Evolutionary conservation across 1,140 invertebrate genomes (phyloP), one percentile per base, ranked within the genome.

Genomic region (Drosophila lowei): DNA sequence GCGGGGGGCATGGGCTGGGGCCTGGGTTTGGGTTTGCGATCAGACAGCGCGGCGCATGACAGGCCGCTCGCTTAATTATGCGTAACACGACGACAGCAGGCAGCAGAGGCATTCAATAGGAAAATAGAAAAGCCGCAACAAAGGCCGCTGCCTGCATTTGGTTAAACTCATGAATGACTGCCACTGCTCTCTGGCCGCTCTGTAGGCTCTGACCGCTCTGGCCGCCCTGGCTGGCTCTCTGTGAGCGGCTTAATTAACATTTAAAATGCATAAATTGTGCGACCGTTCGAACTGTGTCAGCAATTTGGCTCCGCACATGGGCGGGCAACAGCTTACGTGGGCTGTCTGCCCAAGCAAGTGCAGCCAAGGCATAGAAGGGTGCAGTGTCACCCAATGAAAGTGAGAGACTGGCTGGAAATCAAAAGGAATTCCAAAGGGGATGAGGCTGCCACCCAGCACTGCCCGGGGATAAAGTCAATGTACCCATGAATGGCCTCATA

Each of bases 41-140:
- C 83, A 78, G 81, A 86, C 81, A 67, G 61, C 74, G 66, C 54
- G 75, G 57, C 67, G 67, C 66, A 63, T 73, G 65, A 63, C 54
- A 71, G 54, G 66, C 67, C 60, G 60, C 44, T 44, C 55, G 81
- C 75, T 85, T 85, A 86, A 85, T 85, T 85, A 85, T 85, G 81
- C 81, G 77, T 86, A 85, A 85, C 81, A 60, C 74, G 73, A 64
- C 80, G 63, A 46, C 72, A 56, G 44, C 60, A 55, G n/a, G n/a
- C 63, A 60, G 50, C 52, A n/a, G 58, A 59, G 50, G n/a, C 44
- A 52, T 41, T 62, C 56, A 54, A 56, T 57, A 46, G 58, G 38
- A 72, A 79, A 67, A 56, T 60, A 46, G 58, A 34, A 72, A 79
- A 67, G 64, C 72, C 57, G 57, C 46, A 65, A 72, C 63, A 70